phyloP scores from a whole-genome alignment of 2,113 vertebrate genomes.

The Rhabdornis inornatus region DNA sequence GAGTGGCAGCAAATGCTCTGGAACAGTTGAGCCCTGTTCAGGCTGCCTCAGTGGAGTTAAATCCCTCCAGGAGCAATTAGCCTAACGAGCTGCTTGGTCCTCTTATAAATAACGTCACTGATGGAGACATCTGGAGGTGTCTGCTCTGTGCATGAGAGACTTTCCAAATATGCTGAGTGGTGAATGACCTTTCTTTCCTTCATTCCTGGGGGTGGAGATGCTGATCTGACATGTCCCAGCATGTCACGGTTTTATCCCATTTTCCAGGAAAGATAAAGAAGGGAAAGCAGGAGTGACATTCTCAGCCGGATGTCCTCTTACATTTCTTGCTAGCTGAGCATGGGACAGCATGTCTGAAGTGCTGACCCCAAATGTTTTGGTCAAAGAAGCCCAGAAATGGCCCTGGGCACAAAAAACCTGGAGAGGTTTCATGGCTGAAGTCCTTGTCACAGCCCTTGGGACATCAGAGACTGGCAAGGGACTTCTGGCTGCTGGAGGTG shows the following conservation, averaged over 20 bases:
- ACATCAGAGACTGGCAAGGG: neutral
- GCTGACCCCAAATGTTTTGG: neutral
- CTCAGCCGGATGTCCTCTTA: neutral
- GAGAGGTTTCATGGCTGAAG: neutral
- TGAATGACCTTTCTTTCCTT: neutral
- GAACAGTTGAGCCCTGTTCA: slow-evolving; percentile 13
- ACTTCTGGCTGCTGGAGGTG: neutral
- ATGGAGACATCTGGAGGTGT: slow-evolving; percentile 39
- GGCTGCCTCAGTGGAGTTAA: neutral
- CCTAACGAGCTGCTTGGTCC: slow-evolving; percentile 32
- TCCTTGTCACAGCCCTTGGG: neutral
- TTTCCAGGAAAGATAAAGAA: neutral
- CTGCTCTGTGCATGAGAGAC: neutral
- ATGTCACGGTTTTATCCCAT: neutral
- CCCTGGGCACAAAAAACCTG: neutral
- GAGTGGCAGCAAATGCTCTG: slow-evolving; percentile 35
- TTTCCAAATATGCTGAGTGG: neutral
- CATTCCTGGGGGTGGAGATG: neutral
- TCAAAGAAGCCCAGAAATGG: neutral
- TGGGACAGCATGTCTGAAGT: neutral
- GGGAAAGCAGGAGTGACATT: neutral
- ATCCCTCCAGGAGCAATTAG: slow-evolving; percentile 55
- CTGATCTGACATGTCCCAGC: neutral
- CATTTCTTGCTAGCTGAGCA: neutral
- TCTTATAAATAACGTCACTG: slow-evolving; percentile 41